Base-by-base conservation (phyloP, 2,113 vertebrate genomes). In the Corythaixoides concolor region DNA sequence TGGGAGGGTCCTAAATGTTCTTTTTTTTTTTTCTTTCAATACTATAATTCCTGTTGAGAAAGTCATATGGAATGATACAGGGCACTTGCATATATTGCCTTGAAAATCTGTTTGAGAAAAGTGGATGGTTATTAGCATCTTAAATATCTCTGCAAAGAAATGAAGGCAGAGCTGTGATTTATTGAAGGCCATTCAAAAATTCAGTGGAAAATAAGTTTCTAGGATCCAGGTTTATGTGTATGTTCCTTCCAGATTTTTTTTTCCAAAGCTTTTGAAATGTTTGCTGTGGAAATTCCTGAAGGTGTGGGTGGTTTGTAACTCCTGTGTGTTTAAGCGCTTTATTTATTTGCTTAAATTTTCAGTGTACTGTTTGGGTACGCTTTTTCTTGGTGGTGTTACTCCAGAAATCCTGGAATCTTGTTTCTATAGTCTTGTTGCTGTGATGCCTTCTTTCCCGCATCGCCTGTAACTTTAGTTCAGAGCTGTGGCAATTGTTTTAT, bases 241-340 rank as follows among this genome's bases (percentile, higher is more conserved):
- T 62, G 26, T 85, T 88, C 26, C 22, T 84, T 95, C 55, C 37
- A 67, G 24, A 18, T 8, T 43, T 76, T 27, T 76, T 66, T 53
- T 10, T 22, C 18, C 18, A 15, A n/a, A 43, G 45, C 67, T 90
- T 88, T 74, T 60, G 16, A 86, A 63, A 39, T 32, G 33, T 75
- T 93, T 94, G 18, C 52, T 78, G 41, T 88, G 63, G 63, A 85
- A 90, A 85, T 96, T 91, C n/a, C 50, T 90, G 63, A 73, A 80
- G 52, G 74, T 83, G 50, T 91, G 59, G 55, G 74, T 62, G 35
- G 50, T 37, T 90, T 82, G 22, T 93, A 76, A 49, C 58, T 85
- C 91, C 66, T 86, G 13, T 58, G 45, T 85, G 12, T 76, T 88
- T 41, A 85, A 94, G 45, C 37, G 56, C 73, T 86, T 85, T 89